Evolutionary conservation across 2,113 vertebrate genomes (phyloP).

Genomic region (Eulemur macaco): DNA sequence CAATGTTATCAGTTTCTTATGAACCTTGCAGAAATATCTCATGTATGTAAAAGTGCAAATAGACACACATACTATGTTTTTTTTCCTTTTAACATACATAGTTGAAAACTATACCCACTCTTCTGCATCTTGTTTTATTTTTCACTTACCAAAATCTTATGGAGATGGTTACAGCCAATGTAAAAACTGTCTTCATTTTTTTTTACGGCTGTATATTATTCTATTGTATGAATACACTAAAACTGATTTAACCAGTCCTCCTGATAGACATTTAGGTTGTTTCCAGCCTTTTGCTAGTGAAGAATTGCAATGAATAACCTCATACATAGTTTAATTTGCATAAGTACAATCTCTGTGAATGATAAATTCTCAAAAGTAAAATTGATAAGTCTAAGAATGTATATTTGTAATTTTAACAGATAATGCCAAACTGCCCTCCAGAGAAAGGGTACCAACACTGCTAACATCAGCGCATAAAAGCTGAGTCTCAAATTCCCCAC

Average conservation of each 20-base stretch:
- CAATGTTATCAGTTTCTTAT: neutral
- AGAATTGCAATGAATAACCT: neutral
- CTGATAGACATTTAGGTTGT: neutral
- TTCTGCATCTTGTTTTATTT: no score
- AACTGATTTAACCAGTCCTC: neutral
- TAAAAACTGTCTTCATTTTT: neutral
- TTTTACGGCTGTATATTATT: neutral
- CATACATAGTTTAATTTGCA: accelerated
- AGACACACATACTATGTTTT: neutral
- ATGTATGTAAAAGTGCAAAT: neutral
- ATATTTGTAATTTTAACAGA: neutral
- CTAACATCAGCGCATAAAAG: neutral
- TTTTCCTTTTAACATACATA: neutral
- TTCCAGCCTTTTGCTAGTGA: neutral
- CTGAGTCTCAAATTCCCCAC: neutral
- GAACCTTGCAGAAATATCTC: neutral
- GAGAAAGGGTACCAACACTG: neutral
- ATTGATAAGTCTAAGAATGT: neutral
- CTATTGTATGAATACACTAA: neutral
- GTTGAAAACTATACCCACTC: neutral
- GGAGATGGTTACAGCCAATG: no score
- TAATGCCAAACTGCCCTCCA: neutral
- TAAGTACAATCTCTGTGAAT: neutral
- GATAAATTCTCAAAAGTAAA: neutral
- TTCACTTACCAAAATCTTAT: neutral